Base-by-base conservation (phyloP, 1,140 invertebrate species). In the Cydia strobilella region DNA sequence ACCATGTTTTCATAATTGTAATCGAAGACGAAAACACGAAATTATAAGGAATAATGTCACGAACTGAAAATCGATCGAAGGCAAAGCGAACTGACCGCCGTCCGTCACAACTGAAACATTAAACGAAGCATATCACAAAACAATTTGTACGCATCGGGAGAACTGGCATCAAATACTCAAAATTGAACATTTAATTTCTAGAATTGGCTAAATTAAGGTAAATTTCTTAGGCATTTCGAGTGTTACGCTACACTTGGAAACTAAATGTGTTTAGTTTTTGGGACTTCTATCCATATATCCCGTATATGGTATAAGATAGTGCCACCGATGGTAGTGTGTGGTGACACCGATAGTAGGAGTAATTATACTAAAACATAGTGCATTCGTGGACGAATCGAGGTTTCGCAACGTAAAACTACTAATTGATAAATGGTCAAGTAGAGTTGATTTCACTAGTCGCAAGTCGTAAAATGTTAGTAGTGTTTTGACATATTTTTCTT, bases 401-500 rank as follows among this genome's bases (percentile, higher is more conserved):
- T 88, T 80, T 86, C 86, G 83, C 84, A 86, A 84, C 80, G 80
- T 76, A 86, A 79, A 84, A 89, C 84, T 85, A 85, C 84, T 89
- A 87, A 90, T 87, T 84, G 86, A 89, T 90, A 84, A 89, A 91
- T 91, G 91, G 91, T 93, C 89, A 86, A 90, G 91, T 93, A 93
- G 91, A 93, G 91, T 93, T 93, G 90, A 93, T 93, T 93, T 93
- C 87, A 91, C 90, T 93, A 93, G 93, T 93, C 88, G 93, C 92
- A 92, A 92, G 90, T 89, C 88, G 88, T 90, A 90, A 89, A 93
- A 91, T 88, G 88, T 89, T 90, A 82, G 90, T 93, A 93, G 93
- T 93, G 93, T 93, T 93, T 93, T 93, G 93, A 93, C 93, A 93
- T 93, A 91, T 92, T 93, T 93, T 93, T 93, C 92, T 93, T 93